Base-by-base conservation (phyloP, 2,797 vertebrate species). In the Tinamus major region DNA sequence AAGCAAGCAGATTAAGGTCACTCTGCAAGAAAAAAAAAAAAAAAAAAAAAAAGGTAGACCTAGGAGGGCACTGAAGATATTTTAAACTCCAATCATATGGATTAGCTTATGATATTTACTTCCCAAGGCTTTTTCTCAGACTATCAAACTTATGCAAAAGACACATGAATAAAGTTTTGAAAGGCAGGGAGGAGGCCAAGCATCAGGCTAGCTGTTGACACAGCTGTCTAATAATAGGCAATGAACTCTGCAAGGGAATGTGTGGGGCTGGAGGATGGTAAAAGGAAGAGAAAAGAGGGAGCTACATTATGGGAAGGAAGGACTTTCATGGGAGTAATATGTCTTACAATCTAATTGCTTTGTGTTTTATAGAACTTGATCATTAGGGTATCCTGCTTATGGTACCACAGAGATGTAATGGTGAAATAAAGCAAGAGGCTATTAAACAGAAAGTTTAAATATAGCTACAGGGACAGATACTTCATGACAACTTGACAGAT, bases 361-460 rank as follows among this genome's bases (percentile, higher is more conserved):
- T 93, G 90, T 97, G 96, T 97, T 98, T 98, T 97, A 97, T 98
- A 96, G 97, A 97, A 97, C 90, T 96, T 96, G 94, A 97, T 98
- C 97, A 98, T 98, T 98, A 98, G 97, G 96, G 96, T 97, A 97
- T 97, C 97, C 95, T 97, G 96, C 96, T 97, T 97, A 97, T 96
- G 96, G 95, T 96, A 97, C 97, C 89, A 0, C 89, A 96, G 97
- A 98, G 98, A 98, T 97, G 95, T 97, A 97, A 98, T 96, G 93
- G 97, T 92, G 97, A 98, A 98, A 98, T 98, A 98, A 98, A 98
- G 97, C 96, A 97, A 98, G 97, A 98, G 98, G 98, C 98, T 98
- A 99, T 99, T 99, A 99, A 98, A 97, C 93, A 97, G 94, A 98
- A 98, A 98, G 98, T 98, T 98, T 98, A 98, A 98, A 98, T 97